A percentile compares a stretch with the other conserved stretches of the same genome.
Conservation (phyloP, 2,888 invertebrate genomes). For the Theretra japonica region DNA sequence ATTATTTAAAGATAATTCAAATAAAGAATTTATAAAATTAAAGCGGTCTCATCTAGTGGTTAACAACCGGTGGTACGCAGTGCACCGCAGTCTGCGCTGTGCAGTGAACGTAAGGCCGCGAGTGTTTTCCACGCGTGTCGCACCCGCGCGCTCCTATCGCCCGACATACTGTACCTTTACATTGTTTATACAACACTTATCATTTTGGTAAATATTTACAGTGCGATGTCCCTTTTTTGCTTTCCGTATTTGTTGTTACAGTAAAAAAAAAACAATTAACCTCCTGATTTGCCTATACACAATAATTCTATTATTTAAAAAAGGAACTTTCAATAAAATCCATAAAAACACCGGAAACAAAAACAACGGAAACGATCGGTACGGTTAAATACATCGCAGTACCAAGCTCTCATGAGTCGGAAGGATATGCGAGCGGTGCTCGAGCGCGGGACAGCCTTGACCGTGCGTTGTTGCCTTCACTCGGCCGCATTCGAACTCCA, state of each 20-base stretch:
- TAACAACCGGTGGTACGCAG: neutral
- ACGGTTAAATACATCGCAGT: conserved; percentile 23
- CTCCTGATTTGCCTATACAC: neutral
- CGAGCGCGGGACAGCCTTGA: conserved; percentile 55
- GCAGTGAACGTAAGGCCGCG: conserved; percentile 63
- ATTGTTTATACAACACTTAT: neutral
- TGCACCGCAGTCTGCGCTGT: conserved; percentile 31
- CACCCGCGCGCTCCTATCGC: conserved; percentile 6
- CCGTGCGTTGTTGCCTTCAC: conserved; percentile 56
- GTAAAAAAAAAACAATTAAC: too few species aligned
- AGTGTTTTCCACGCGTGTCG: conserved; percentile 41
- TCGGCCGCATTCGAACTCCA: conserved; percentile 50
- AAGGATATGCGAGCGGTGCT: conserved; percentile 41
- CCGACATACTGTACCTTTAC: neutral
- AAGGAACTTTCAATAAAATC: neutral
- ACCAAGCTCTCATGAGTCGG: conserved; percentile 48
- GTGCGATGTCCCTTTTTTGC: neutral
- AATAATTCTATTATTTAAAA: neutral
- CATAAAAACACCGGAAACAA: conserved; percentile 8
- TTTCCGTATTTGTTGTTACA: too few species aligned
- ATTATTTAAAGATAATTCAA: neutral
- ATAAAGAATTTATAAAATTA: neutral
- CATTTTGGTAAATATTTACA: neutral
- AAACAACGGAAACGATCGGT: conserved; percentile 22
- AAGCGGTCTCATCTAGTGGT: conserved; percentile 4